phyloP scores from a whole-genome alignment of 23 tunicate genomes.

The Oikopleura vanhoeffeni region DNA sequence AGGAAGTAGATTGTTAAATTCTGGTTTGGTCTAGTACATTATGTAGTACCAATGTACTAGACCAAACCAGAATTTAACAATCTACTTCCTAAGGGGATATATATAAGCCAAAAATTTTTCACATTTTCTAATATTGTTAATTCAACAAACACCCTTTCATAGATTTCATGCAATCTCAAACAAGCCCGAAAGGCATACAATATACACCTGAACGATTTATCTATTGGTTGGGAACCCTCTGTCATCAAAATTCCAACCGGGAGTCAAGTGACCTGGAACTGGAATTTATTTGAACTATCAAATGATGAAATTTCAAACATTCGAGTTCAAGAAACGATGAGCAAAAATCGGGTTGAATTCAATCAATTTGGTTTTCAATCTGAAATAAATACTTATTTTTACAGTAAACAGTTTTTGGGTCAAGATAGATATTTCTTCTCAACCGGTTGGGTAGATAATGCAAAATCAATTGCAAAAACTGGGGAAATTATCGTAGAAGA shows the following conservation, averaged over 20 bases:
- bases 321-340: slow-evolving; percentile 6
- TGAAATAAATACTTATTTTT: background rate
- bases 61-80: too few species aligned
- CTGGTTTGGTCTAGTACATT: too few species aligned
- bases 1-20: too few species aligned
- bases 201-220: too few species aligned
- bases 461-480: background rate
- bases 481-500: background rate
- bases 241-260: background rate
- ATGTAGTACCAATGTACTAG: too few species aligned
- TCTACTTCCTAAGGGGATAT: too few species aligned
- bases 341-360: background rate
- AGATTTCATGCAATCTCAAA: too few species aligned
- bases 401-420: background rate
- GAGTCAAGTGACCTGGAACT: background rate
- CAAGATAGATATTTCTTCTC: background rate
- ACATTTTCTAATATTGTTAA: too few species aligned
- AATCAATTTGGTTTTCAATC: background rate
- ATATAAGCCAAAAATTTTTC: too few species aligned
- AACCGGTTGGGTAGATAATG: background rate
- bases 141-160: too few species aligned
- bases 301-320: background rate
- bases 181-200: too few species aligned
- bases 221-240: background rate
- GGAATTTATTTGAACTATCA: background rate